Percentiles rank a stretch among this genome's conserved stretches.
phyloP scores from a whole-genome alignment of 2,113 vertebrate genomes.

The Terrapene triunguis region DNA sequence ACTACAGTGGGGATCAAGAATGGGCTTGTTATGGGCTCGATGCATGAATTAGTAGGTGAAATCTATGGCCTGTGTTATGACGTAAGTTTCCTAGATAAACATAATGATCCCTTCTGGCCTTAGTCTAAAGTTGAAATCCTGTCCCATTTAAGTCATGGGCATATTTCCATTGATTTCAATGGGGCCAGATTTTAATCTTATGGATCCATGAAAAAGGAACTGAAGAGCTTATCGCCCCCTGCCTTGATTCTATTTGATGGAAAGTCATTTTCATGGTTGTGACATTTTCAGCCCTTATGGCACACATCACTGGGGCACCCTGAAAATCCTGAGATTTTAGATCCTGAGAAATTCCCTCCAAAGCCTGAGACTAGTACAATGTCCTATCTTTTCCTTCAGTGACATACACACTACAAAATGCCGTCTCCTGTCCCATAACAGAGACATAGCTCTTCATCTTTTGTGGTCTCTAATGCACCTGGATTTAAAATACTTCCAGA shows the following conservation, averaged over 20 bases:
- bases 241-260: background rate
- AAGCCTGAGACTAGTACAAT: background rate
- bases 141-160: background rate
- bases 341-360: background rate
- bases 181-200: background rate
- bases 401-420: background rate
- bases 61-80: constrained; percentile 19
- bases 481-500: background rate
- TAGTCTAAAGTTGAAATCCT: constrained; percentile 8
- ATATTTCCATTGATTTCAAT: background rate
- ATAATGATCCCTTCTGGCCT: background rate
- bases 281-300: background rate
- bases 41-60: background rate
- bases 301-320: background rate
- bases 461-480: background rate
- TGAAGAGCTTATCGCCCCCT: background rate
- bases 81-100: background rate
- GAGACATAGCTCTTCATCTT: background rate
- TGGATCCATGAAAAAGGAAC: background rate
- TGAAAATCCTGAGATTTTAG: background rate
- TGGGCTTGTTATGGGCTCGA: background rate
- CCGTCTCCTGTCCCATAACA: background rate
- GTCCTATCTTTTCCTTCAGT: background rate
- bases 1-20: background rate
- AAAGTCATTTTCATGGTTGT: background rate